Conservation (phyloP, 2,888 invertebrate species). For the Germaria angustata region DNA sequence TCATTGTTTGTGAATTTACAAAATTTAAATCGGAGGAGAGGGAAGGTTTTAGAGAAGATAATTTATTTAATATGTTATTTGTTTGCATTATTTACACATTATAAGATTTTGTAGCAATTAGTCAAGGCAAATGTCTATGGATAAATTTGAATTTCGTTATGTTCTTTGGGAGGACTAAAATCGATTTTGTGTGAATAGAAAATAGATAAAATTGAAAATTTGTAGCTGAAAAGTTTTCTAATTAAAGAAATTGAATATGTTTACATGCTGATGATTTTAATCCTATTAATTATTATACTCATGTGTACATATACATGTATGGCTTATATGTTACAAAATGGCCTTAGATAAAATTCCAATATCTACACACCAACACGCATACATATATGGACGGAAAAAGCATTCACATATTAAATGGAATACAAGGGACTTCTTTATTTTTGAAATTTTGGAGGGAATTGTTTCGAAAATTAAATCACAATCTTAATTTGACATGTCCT, state of each 20-base stretch:
- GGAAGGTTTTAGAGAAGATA: neutral
- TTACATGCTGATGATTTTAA: slow-evolving; percentile 10
- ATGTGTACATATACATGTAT: too few relatives aligned
- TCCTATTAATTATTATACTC: slow-evolving; percentile 18
- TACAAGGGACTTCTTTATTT: too few relatives aligned
- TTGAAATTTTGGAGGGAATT: too few relatives aligned
- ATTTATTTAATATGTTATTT: slow-evolving; percentile 51
- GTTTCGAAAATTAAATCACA: too few relatives aligned
- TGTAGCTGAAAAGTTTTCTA: neutral
- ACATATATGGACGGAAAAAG: too few relatives aligned
- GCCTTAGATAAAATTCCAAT: neutral
- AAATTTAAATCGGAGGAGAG: neutral
- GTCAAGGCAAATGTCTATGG: slow-evolving; percentile 48
- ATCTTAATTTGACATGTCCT: too few relatives aligned
- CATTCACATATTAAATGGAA: too few relatives aligned
- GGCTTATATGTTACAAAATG: neutral
- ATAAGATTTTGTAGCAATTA: slow-evolving; percentile 61
- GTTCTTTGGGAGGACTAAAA: neutral
- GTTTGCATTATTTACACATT: slow-evolving; percentile 61
- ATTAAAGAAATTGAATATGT: slow-evolving; percentile 9
- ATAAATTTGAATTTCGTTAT: slow-evolving; percentile 34
- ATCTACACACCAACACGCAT: too few relatives aligned
- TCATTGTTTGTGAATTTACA: neutral
- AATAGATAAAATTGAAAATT: neutral
- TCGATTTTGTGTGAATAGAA: neutral